Base-by-base conservation (phyloP, 2,888 invertebrate species). In the Diabrotica balteata region DNA sequence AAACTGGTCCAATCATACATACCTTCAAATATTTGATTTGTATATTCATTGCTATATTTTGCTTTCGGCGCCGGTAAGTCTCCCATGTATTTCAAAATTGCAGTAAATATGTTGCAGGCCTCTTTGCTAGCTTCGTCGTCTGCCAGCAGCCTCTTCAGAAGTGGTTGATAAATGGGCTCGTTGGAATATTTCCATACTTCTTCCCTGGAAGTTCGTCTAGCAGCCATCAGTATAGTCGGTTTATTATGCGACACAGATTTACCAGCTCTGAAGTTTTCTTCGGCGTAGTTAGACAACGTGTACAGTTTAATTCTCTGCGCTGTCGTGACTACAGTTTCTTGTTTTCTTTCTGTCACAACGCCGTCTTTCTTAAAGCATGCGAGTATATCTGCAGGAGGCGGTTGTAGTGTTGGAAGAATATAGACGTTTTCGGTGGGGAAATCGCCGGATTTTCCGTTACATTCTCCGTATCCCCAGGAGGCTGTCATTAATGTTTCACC, bases 371-470 rank as follows among this genome's bases (percentile, higher is more conserved):
- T 90, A 76, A 90, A 90, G 4, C 88, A 84, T 73, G 89, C 88
- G 72, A 95, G 78, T 72, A 93, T 88, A 71, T 89, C 86, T 63
- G 84, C 83, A 0, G 92, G 87, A 0, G 97, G 97, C 80, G 89
- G 88, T 4, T 88, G 87, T 72, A 96, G 85, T 0, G 94, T 92
- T 7, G 97, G 95, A 71, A 98, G 83, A 62, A 97, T 91, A 77
- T 95, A 93, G 11, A 97, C 92, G 80, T 90, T 90, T 79, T 96
- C 95, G 0, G 93, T 91, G 0, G 94, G 93, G 84, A 97, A 96
- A 76, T 95, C 89, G 0, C 97, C 97, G 76, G 88, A 86, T 71
- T 88, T 86, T 1, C 88, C 89, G 68, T 91, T 91, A 61, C 90
- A 88, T 75, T 89, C 87, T 10, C 94, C 94, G 62, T 89, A 88